Evolutionary conservation across 2,797 vertebrate species (phyloP), one percentile per base, ranked within the genome.

Genomic region (Falco naumanni): DNA sequence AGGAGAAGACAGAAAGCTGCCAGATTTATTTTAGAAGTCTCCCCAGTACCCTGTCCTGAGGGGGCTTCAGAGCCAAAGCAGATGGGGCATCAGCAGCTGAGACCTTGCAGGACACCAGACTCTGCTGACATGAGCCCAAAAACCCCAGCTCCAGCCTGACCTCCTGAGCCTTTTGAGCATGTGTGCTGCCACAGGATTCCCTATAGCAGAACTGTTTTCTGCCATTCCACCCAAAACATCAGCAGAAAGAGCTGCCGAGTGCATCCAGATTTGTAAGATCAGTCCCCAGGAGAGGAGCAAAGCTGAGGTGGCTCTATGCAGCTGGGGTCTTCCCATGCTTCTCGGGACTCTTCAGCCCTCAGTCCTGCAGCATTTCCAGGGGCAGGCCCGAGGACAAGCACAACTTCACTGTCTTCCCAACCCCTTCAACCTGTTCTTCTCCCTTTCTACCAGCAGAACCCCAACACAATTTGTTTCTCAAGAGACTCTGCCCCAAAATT

Each of bases 251-350:
- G 51, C 54, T 50, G 43, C 48, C 28, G 48, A 56, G 71, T 10
- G 26, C 63, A 50, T n/a, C 24, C 41, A 37, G 66, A n/a, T 60
- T 53, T 56, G 10, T 22, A 81, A 10, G 6, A 70, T 78, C n/a
- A 60, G 57, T 20, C 43, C 69, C 43, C 24, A 78, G 47, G 54
- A 64, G 15, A 61, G 63, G 11, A 29, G 14, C 47, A 56, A 70
- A 74, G 25, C 25, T 0, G 0, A 45, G 5, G 3, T 0, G 5
- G n/a, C 18, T 61, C 43, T 63, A 43, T 14, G 33, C 14, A 74
- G 79, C 75, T 41, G 16, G 43, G 65, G 26, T 39, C 76, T 59
- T 45, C 41, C 18, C 24, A 5, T 16, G 24, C 47, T 43, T 56
- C 45, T 43, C n/a, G 9, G 22, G 51, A 43, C 37, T 48, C 59